phyloP scores from a whole-genome alignment of 2,113 vertebrate species.

The Tragelaphus imberbis region DNA sequence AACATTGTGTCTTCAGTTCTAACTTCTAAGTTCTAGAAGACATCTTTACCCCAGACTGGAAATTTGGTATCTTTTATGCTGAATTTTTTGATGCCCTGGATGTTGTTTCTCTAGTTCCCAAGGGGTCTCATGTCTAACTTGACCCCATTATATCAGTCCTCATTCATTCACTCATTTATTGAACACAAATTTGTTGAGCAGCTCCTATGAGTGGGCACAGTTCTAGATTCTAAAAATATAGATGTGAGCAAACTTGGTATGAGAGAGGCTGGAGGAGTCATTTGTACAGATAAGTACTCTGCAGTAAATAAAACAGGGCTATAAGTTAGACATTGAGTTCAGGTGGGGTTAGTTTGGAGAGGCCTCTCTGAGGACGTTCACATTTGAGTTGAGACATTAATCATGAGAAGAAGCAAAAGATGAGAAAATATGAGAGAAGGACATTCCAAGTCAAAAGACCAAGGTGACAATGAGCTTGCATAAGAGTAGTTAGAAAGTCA shows the following conservation, averaged over 20 bases:
- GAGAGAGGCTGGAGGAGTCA: not conserved
- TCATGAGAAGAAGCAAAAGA: not conserved
- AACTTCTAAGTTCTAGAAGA: too few relatives aligned
- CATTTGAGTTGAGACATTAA: not conserved
- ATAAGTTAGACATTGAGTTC: not conserved
- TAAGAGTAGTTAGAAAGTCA: not conserved
- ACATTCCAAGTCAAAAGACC: not conserved
- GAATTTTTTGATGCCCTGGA: not conserved
- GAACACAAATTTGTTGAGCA: not conserved
- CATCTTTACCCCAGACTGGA: too few relatives aligned
- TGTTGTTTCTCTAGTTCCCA: not conserved
- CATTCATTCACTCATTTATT: not conserved
- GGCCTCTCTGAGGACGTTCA: not conserved
- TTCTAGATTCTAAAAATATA: not conserved
- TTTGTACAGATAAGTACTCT: not conserved
- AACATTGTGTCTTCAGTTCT: too few relatives aligned
- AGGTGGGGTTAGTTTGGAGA: not conserved
- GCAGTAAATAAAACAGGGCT: not conserved
- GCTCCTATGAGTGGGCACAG: not conserved
- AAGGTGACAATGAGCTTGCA: not conserved
- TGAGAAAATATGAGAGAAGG: not conserved
- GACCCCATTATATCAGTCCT: not conserved
- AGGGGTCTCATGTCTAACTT: not conserved
- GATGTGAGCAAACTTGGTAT: not conserved
- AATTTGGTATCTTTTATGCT: not conserved